Base-by-base conservation (phyloP, 2,113 vertebrate species). In the Pterocles gutturalis region DNA sequence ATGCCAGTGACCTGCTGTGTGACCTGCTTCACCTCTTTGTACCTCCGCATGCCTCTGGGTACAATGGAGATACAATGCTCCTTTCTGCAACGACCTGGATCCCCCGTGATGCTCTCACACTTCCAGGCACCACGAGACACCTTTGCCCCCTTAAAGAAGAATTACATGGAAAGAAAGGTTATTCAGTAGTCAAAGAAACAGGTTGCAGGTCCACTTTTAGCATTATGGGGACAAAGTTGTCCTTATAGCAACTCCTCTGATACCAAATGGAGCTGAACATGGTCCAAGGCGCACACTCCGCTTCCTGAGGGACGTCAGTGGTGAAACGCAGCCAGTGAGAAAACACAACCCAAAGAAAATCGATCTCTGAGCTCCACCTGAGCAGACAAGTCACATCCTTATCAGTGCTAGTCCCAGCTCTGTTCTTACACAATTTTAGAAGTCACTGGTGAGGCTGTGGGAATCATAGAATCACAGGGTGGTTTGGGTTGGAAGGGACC, bases 1-100 rank as follows among this genome's bases (percentile, higher is more conserved):
- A 93, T 94, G 72, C 65, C 34, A 10, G 31, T 66, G 81, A 91
- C 73, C 85, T 67, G 76, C 92, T 86, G 90, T 6, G 93, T 78
- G 79, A 86, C 95, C 93, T 86, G 46, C 53, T 83, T 96, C 84
- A 89, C 66, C 76, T 51, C 70, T 51, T 43, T 4, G 49, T 60
- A 62, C 64, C 66, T 93, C 0, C 0, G 33, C 2, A 7, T 51
- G 24, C 87, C 38, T 86, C 21, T 11, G 36, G 43, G 55, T 73
- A 90, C 89, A 86, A 64, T 0, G 48, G 33, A 77, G 65, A 60
- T 16, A 18, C 11, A 85, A 10, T 11, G 1, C 34, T 87, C 31
- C 28, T 76, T 89, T 29, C 34, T 65, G 65, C n/a, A 36, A 15
- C 15, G 11, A 54, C 33, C 13, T 58, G 34, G 4, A 5, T 83